Evolutionary conservation across 2,888 invertebrate species (phyloP).

Genomic region (Agrochola litura): DNA sequence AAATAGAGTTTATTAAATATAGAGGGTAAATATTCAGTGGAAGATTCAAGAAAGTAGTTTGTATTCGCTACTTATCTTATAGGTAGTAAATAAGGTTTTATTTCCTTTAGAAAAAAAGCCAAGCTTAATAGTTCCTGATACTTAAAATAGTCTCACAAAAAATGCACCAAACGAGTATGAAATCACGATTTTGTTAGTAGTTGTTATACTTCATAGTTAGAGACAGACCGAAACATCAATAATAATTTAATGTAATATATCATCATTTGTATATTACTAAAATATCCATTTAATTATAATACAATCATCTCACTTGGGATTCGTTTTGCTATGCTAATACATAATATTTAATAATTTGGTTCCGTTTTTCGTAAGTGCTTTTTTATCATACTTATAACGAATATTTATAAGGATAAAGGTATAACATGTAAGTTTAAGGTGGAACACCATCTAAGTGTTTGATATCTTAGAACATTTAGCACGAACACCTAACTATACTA

Average conservation of each 20-base stretch:
- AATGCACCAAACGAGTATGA: conserved; percentile 22
- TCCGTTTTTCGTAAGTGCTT: conserved; percentile 71
- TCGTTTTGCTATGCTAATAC: conserved; percentile 72
- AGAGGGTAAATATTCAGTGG: conserved; percentile 39
- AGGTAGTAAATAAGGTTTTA: conserved; percentile 21
- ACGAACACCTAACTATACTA: conserved; percentile 60
- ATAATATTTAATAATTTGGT: conserved; percentile 72
- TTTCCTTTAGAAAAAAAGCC: conserved; percentile 36
- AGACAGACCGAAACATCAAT: conserved; percentile 62
- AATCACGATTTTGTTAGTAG: conserved; percentile 51
- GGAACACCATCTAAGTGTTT: conserved; percentile 49
- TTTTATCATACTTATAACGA: conserved; percentile 54
- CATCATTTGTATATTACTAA: conserved; percentile 73
- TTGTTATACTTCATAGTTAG: conserved; percentile 69
- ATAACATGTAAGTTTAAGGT: conserved; percentile 43
- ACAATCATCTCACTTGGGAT: conserved; percentile 84
- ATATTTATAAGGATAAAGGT: conserved; percentile 54
- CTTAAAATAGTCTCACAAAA: conserved; percentile 25
- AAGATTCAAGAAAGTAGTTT: conserved; percentile 36
- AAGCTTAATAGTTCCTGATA: conserved; percentile 20
- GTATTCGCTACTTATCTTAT: conserved; percentile 3
- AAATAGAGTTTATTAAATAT: conserved; percentile 39
- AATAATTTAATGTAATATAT: conserved; percentile 61
- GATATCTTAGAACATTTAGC: conserved; percentile 56
- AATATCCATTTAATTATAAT: conserved; percentile 75